A percentile compares a stretch with the other conserved stretches of the same genome.
phyloP scores from a whole-genome alignment of 2,797 vertebrate genomes.

The Phalloptychus januarius region DNA sequence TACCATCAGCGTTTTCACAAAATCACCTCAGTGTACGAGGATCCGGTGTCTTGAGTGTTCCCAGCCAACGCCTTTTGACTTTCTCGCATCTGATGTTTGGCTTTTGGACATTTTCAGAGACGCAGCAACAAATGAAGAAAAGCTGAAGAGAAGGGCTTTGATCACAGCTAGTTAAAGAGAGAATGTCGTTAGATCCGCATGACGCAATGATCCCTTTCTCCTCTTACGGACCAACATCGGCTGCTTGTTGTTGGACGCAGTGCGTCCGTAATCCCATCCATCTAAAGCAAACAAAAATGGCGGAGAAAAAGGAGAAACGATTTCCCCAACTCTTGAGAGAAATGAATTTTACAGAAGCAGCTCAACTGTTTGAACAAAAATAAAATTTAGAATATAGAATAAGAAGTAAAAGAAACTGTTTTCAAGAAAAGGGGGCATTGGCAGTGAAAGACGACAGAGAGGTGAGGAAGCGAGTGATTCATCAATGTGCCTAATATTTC shows the following conservation, averaged over 20 bases:
- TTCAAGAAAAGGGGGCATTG: background rate
- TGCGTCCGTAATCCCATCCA: background rate
- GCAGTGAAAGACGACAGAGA: too few relatives aligned
- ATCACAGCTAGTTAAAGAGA: constrained; percentile 44
- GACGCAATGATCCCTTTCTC: constrained; percentile 56
- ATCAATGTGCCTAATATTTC: too few relatives aligned
- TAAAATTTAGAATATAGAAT: too few relatives aligned
- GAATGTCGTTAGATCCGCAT: constrained; percentile 33
- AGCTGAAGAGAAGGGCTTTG: constrained; percentile 52
- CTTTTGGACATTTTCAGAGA: constrained; percentile 53
- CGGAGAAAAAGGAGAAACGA: background rate
- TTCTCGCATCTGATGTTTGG: constrained; percentile 59
- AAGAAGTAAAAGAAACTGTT: background rate
- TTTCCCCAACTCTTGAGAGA: background rate
- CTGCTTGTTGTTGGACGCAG: constrained; percentile 19
- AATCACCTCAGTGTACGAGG: constrained; percentile 58
- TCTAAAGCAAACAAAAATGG: background rate
- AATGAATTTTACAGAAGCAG: background rate
- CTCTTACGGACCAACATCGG: constrained; percentile 24
- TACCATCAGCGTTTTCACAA: constrained; percentile 73
- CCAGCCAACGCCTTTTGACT: constrained; percentile 47
- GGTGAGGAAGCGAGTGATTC: too few relatives aligned
- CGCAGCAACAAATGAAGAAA: constrained; percentile 39
- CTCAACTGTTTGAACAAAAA: too few relatives aligned
- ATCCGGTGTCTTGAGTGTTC: constrained; percentile 49